These are phyloP conservation scores for Eupithecia inturbata DNA, from an alignment of 2,888 invertebrate species.

Conservation along the genomic window DNA sequence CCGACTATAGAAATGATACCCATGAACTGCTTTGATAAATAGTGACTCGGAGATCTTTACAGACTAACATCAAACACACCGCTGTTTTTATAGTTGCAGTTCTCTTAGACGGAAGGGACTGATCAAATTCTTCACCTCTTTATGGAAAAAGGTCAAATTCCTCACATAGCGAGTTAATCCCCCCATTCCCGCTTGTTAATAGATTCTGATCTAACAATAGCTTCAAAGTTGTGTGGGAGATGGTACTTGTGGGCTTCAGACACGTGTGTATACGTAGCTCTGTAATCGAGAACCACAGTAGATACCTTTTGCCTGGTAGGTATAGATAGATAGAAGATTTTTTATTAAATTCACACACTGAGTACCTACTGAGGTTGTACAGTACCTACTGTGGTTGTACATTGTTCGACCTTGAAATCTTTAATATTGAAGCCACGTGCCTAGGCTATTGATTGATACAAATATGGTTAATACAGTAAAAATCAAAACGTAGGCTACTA, in stretches of 20 bases:
- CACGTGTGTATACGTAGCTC: background rate
- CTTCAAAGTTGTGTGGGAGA: conserved; percentile 26
- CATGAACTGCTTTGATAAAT: background rate
- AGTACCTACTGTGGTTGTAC: background rate
- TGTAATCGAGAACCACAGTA: background rate
- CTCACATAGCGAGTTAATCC: conserved; percentile 10
- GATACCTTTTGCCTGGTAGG: background rate
- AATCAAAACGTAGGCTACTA: too few relatives aligned
- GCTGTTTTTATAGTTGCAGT: background rate
- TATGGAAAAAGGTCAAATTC: conserved; percentile 15
- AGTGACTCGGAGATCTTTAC: background rate
- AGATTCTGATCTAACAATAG: conserved; percentile 26
- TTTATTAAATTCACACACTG: too few relatives aligned
- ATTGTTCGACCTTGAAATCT: background rate
- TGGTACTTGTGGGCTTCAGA: background rate
- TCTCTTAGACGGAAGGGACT: background rate
- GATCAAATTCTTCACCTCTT: conserved; percentile 4
- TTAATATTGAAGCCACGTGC: background rate
- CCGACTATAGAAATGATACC: background rate
- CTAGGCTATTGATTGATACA: background rate
- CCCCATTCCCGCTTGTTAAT: conserved; percentile 13
- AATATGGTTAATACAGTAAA: too few relatives aligned
- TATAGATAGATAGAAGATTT: too few relatives aligned
- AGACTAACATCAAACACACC: background rate
- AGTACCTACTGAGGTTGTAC: too few relatives aligned